Base-by-base conservation (phyloP, 2,888 invertebrate species). In the Drosophila suboccidentalis region DNA sequence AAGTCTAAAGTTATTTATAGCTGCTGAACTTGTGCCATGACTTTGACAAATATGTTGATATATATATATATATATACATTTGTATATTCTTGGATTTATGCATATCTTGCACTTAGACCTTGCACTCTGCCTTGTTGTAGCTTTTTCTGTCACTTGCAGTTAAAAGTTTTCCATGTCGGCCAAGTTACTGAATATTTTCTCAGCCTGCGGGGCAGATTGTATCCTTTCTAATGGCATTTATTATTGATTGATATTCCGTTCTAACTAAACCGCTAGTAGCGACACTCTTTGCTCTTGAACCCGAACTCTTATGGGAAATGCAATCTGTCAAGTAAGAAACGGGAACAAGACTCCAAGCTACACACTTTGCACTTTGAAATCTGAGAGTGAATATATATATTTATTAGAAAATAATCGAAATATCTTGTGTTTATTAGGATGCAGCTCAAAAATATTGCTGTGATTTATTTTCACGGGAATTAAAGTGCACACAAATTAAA, bases 101-200 rank as follows among this genome's bases (percentile, higher is more conserved):
- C 46, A 46, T 43, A 54, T 65, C 63, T 47, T 65, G 63, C 77
- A 69, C 51, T 80, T 62, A 39, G 61, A 69, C 17, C 29, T 47
- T 46, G 44, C 61, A 77, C 71, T 75, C 76, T 82, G 54, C 38
- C 64, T 39, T 29, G 11, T 39, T 29, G 11, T 10, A 19, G 22
- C 22, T 26, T 44, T 32, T 38, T 1, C 61, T 57, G 80, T 70
- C 71, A 71, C 63, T 75, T 60, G 49, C 65, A 83, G 69, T 39
- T 69, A 44, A 71, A 86, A 78, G 65, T 70, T 72, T 67, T 47
- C 36, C 53, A 53, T 61, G 62, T 65, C 66, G 41, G 17, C 39
- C 59, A 55, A 67, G 51, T 44, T 34, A 19, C 11, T 19, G 22
- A 13, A 11, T 17, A 54, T 68, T 72, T 64, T 39, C 44, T n/a